Evolutionary conservation across 2,797 vertebrate species (phyloP), one percentile per base, ranked within the genome.

Genomic region (Pithecia hirsuta): DNA sequence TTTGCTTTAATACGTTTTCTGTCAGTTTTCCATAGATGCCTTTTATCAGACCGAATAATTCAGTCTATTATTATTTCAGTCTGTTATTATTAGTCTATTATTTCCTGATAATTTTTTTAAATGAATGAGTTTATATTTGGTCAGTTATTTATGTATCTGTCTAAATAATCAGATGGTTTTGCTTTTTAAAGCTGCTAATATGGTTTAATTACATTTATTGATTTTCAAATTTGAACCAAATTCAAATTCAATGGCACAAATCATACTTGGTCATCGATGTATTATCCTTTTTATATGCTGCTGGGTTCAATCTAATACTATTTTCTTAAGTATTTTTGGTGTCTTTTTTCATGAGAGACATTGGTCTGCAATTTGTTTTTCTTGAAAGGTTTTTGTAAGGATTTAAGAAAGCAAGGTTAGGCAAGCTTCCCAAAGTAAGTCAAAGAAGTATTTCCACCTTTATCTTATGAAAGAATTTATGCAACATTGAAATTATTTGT

Each of bases 111-210:
- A 46, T n/a, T 52, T 87, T 92, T 85, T 24, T 46, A 67, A 67
- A 11, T 39, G 9, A 76, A 12, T 57, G 52, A n/a, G 20, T 41
- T 81, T 76, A 44, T 87, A 89, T 89, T 94, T 92, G 90, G 12
- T 52, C 57, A 82, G 3, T 93, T 48, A 72, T 89, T 80, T 41
- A 46, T 33, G 3, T 72, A 44, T 93, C 6, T 81, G 46, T 78
- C 26, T n/a, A 95, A 36, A 67, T 28, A 6, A 46, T 78, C 19
- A 26, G 44, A 39, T 36, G 13, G 1, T 59, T 96, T 88, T 85
- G 17, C 64, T 93, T 93, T 89, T 61, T 95, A 91, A 95, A 91
- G 41, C 14, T 94, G 33, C 57, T 84, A 84, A 59, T 75, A 72
- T 24, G 7, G 50, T 81, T 93, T 94, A 93, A 78, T 55, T 85